These are phyloP conservation scores for Chloromyia formosa DNA, from an alignment of 2,888 invertebrate species.

Conservation along the genomic window DNA sequence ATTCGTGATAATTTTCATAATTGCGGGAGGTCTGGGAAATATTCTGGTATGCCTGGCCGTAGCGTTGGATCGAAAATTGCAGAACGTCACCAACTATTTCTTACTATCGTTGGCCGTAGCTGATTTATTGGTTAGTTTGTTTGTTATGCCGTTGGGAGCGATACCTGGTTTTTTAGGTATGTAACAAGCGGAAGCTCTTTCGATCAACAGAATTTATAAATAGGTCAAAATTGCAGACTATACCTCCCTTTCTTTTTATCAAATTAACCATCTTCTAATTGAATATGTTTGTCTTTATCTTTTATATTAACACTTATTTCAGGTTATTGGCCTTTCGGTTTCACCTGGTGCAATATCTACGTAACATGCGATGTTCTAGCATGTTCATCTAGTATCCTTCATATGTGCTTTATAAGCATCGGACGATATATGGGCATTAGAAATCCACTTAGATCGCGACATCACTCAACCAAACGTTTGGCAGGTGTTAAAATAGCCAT, in stretches of 20 bases:
- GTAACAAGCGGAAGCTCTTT: slow-evolving; percentile 56
- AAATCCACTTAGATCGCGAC: slow-evolving; percentile 86
- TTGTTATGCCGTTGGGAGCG: slow-evolving; percentile 96
- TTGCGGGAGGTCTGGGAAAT: slow-evolving; percentile 90
- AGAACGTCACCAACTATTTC: slow-evolving; percentile 97
- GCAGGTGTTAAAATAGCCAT: slow-evolving; percentile 88
- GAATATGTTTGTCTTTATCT: background rate
- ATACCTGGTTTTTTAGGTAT: slow-evolving; percentile 93
- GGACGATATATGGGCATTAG: slow-evolving; percentile 89
- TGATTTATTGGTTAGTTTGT: slow-evolving; percentile 89
- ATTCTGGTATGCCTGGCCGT: slow-evolving; percentile 94
- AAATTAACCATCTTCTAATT: too few species aligned
- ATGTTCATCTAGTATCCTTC: slow-evolving; percentile 94
- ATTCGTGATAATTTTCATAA: slow-evolving; percentile 84
- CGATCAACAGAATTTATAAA: background rate
- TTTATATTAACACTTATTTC: slow-evolving; percentile 55
- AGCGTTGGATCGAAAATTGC: slow-evolving; percentile 85
- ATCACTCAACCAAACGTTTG: slow-evolving; percentile 83
- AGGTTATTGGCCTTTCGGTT: slow-evolving; percentile 94
- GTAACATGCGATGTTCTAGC: slow-evolving; percentile 96
- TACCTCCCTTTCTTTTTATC: background rate
- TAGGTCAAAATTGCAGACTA: background rate
- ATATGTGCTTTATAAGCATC: slow-evolving; percentile 90
- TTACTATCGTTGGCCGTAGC: slow-evolving; percentile 92
- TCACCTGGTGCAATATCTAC: slow-evolving; percentile 93